Evolutionary conservation across 1,140 invertebrate genomes (phyloP).

Genomic region (Ceratina australensis): DNA sequence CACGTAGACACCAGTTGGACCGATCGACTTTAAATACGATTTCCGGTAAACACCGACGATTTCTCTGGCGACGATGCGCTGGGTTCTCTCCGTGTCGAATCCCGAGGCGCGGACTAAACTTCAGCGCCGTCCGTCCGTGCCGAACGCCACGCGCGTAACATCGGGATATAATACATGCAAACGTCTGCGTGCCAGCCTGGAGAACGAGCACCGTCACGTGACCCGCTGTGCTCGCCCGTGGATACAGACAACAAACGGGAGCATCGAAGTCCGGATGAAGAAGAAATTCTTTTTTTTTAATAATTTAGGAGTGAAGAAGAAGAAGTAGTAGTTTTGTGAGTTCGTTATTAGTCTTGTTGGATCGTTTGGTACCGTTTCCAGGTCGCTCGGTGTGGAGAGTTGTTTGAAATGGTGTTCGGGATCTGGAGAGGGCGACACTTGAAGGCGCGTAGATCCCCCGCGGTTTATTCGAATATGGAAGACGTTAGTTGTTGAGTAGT

Average conservation of each 20-base stretch:
- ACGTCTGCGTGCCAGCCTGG: conserved; percentile 29
- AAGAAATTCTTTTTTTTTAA: too few relatives aligned
- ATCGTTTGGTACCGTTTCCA: too few relatives aligned
- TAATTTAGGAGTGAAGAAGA: too few relatives aligned
- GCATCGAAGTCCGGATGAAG: too few relatives aligned
- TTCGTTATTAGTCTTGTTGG: too few relatives aligned
- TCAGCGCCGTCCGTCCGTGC: conserved; percentile 27
- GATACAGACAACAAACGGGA: conserved; percentile 18
- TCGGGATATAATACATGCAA: conserved; percentile 30
- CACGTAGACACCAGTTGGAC: too few relatives aligned
- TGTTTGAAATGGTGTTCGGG: background rate
- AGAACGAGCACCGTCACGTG: conserved; percentile 40
- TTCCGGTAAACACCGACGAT: conserved; percentile 11
- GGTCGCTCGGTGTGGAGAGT: too few relatives aligned
- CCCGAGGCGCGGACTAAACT: conserved; percentile 56
- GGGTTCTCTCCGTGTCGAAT: conserved; percentile 46
- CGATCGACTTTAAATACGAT: conserved; percentile 3
- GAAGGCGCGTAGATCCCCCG: too few relatives aligned
- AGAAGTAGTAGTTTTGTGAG: too few relatives aligned
- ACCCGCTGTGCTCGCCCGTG: background rate
- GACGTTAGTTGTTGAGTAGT: too few relatives aligned
- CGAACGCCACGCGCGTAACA: conserved; percentile 38
- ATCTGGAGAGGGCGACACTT: too few relatives aligned
- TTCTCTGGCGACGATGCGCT: conserved; percentile 16
- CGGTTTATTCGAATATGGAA: background rate